These are phyloP conservation scores for Pterostichus madidus DNA, from an alignment of 2,888 invertebrate genomes.

Conservation along the genomic window DNA sequence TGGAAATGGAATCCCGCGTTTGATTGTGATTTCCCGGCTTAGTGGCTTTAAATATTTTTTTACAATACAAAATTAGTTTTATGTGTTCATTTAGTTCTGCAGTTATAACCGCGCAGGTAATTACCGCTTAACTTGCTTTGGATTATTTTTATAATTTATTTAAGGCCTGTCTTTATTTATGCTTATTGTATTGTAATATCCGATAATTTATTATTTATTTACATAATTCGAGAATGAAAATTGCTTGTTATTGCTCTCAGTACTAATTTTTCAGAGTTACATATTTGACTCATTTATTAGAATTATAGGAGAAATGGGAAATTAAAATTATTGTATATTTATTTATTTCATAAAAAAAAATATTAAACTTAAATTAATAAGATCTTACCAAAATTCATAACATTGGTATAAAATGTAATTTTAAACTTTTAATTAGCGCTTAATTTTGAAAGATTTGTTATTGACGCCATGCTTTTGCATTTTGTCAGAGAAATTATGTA, in stretches of 20 bases:
- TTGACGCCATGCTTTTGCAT: too few species aligned
- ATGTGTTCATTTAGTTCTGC: slow-evolving; percentile 33
- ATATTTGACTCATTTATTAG: neutral
- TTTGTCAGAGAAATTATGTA: too few species aligned
- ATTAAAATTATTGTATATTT: too few species aligned
- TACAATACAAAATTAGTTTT: slow-evolving; percentile 20
- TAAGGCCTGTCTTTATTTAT: slow-evolving; percentile 4
- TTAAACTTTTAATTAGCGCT: too few species aligned
- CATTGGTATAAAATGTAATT: too few species aligned
- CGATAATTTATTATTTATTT: neutral
- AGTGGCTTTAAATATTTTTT: slow-evolving; percentile 15
- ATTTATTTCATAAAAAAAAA: too few species aligned
- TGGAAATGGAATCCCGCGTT: slow-evolving; percentile 22
- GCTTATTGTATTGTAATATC: slow-evolving; percentile 3
- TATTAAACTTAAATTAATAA: too few species aligned
- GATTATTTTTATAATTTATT: slow-evolving; percentile 17
- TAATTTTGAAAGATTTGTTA: too few species aligned
- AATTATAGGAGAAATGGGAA: neutral
- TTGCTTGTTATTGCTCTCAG: slow-evolving; percentile 33
- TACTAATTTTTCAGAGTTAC: slow-evolving; percentile 17
- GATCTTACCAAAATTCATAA: too few species aligned
- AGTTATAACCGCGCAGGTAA: slow-evolving; percentile 12
- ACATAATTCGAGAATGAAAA: slow-evolving; percentile 2
- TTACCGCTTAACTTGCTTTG: slow-evolving; percentile 13
- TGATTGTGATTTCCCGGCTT: slow-evolving; percentile 32